Conservation (phyloP, 2,113 vertebrate species). For the Mastomys coucha region DNA sequence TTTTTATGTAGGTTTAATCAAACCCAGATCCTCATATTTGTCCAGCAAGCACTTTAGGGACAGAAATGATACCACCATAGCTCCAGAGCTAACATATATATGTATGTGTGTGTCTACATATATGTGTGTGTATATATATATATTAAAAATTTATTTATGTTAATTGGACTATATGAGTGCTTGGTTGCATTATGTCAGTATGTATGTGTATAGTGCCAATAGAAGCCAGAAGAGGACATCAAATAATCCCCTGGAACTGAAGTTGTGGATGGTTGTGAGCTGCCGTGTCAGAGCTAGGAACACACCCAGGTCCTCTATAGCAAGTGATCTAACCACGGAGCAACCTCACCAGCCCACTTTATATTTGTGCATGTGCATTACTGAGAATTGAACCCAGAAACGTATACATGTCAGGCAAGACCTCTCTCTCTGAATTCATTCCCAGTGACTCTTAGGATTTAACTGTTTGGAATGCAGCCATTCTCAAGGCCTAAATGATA, state of each 20-base stretch:
- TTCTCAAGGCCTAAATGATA: slow-evolving; percentile 2
- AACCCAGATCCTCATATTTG: not conserved
- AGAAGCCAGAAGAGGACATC: not conserved
- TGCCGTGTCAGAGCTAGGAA: not conserved
- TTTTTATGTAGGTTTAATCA: not conserved
- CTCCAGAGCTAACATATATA: not conserved
- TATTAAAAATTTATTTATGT: not conserved
- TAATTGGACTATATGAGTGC: not conserved
- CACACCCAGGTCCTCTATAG: not conserved
- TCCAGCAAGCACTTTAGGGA: not conserved
- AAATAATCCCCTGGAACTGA: not conserved
- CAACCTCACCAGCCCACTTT: not conserved
- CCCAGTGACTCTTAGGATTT: not conserved
- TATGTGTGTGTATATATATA: not conserved
- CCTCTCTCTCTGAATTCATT: not conserved
- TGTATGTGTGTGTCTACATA: not conserved
- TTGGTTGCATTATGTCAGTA: not conserved
- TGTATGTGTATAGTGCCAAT: not conserved
- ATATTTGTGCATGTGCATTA: not conserved
- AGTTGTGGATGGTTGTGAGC: not conserved
- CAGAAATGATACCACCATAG: not conserved
- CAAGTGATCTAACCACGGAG: not conserved
- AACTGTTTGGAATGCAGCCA: not conserved
- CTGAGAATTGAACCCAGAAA: not conserved
- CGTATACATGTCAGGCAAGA: not conserved